phyloP scores from a whole-genome alignment of 2,888 invertebrate species.

The Dexiosoma caninum region DNA sequence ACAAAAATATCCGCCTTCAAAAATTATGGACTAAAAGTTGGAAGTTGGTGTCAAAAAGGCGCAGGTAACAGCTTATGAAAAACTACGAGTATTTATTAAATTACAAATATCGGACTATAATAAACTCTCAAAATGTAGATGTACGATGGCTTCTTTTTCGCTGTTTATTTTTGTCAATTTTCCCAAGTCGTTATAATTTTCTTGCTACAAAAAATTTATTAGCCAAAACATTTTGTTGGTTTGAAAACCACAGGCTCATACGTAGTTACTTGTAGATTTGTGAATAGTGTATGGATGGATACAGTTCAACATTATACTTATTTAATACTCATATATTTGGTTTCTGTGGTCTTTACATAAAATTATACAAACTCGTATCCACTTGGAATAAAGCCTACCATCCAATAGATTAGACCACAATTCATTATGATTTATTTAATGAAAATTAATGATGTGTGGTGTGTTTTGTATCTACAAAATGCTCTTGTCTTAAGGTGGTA shows the following conservation, averaged over 20 bases:
- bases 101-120: too few relatives aligned
- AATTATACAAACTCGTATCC: conserved; percentile 21
- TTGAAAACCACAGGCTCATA: background rate
- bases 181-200: too few relatives aligned
- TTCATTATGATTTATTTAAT: conserved; percentile 62
- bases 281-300: too few relatives aligned
- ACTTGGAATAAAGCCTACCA: conserved; percentile 8
- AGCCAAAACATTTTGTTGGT: conserved; percentile 12
- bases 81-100: too few relatives aligned
- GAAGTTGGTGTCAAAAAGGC: too few relatives aligned
- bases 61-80: too few relatives aligned
- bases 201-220: too few relatives aligned
- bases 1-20: too few relatives aligned
- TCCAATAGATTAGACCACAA: conserved; percentile 53
- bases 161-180: too few relatives aligned
- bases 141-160: too few relatives aligned
- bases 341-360: conserved; percentile 37
- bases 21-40: too few relatives aligned
- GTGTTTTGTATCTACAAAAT: conserved; percentile 34
- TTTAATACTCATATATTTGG: conserved; percentile 4
- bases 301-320: conserved; percentile 20
- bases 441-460: conserved; percentile 61
- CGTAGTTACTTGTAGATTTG: background rate
- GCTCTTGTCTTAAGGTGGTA: conserved; percentile 26
- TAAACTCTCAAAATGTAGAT: too few relatives aligned